Evolutionary conservation across 2,113 vertebrate species (phyloP).

Genomic region (Crotalus helleri): DNA sequence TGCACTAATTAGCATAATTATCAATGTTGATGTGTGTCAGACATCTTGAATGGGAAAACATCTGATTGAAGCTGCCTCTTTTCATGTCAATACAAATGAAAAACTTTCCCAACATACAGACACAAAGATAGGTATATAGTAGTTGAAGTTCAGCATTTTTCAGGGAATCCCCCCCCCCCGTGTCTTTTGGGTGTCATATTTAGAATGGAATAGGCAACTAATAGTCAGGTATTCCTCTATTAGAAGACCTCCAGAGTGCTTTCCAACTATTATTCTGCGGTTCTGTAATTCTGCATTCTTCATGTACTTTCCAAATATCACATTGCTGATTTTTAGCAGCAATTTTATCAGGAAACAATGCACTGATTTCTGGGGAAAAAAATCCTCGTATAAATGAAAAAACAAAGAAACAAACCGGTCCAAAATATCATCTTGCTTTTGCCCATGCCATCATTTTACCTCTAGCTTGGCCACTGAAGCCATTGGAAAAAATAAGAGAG

Average conservation of each 20-base stretch:
- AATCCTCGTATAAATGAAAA: not conserved
- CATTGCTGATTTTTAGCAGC: not conserved
- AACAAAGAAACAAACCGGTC: not conserved
- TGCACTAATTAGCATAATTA: constrained; percentile 35
- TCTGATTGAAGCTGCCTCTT: constrained; percentile 1
- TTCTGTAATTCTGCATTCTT: not conserved
- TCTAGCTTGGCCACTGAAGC: not conserved
- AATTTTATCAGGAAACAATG: not conserved
- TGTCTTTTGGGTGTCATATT: not conserved
- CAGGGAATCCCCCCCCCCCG: not conserved
- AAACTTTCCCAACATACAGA: not conserved
- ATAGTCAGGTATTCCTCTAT: not conserved
- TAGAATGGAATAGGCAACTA: not conserved
- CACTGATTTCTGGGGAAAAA: not conserved
- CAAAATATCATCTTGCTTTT: not conserved
- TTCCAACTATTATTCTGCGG: not conserved
- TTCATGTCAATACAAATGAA: constrained; percentile 22
- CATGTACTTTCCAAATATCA: not conserved
- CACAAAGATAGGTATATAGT: not conserved
- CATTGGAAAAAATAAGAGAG: not conserved
- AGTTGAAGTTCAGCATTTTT: not conserved
- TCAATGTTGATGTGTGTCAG: constrained; percentile 19
- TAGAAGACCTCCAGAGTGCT: not conserved
- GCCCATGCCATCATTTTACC: not conserved
- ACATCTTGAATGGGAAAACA: constrained; percentile 16